Conservation (phyloP, 2,888 invertebrate species). For the Dasysyrphus albostriatus region DNA sequence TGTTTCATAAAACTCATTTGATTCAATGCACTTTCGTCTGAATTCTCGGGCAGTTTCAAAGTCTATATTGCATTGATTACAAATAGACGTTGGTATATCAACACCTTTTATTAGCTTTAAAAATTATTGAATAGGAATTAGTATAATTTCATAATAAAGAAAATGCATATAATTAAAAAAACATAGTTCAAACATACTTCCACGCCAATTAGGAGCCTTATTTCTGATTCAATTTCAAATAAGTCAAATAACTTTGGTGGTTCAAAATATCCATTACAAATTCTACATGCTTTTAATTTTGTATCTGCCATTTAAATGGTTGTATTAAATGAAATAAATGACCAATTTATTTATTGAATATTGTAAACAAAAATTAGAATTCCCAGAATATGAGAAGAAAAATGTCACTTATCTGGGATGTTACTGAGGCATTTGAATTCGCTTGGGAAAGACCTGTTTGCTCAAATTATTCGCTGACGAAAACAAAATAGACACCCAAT, state of each 20-base stretch:
- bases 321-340: not conserved
- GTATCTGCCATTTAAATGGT: not conserved
- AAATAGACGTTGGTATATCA: constrained; percentile 30
- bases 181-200: not conserved
- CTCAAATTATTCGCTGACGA: not conserved
- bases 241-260: not conserved
- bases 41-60: constrained; percentile 43
- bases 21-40: constrained; percentile 45
- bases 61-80: constrained; percentile 39
- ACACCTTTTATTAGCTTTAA: constrained; percentile 26
- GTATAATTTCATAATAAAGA: not conserved
- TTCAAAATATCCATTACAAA: not conserved
- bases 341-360: not conserved
- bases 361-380: constrained; percentile 18
- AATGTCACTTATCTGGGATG: constrained; percentile 10
- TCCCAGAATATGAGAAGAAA: not conserved
- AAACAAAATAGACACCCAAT: too few species aligned
- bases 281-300: constrained; percentile 5
- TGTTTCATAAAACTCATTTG: constrained; percentile 47
- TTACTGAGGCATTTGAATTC: not conserved
- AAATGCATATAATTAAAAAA: not conserved
- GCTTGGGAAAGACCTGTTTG: not conserved
- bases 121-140: not conserved
- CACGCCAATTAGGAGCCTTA: not conserved
- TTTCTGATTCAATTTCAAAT: not conserved